Percentiles rank a stretch among this genome's conserved stretches.
These are phyloP conservation scores for Lipotes vexillifer DNA, from an alignment of 2,113 vertebrate genomes.

Conservation along the genomic window DNA sequence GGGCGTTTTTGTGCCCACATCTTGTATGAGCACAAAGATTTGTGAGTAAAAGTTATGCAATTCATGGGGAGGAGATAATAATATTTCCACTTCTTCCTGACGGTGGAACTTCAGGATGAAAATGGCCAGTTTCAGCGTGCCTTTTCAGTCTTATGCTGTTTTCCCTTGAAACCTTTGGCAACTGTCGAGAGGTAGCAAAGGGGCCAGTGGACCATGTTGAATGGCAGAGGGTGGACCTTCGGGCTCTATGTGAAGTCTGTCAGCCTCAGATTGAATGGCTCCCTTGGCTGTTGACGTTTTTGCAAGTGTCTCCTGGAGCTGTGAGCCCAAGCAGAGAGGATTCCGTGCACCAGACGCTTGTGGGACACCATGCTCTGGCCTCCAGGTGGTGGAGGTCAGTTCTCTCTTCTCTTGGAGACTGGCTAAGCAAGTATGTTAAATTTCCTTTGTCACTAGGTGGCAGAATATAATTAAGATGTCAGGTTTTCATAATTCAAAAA, in stretches of 20 bases:
- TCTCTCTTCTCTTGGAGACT: neutral
- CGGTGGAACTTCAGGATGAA: neutral
- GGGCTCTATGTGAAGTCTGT: neutral
- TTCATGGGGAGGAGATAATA: neutral
- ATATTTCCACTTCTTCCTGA: neutral
- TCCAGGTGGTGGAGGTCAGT: neutral
- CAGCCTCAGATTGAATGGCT: neutral
- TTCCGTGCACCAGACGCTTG: fast-evolving
- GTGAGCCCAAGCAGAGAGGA: neutral
- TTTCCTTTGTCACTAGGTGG: slow-evolving; percentile 79
- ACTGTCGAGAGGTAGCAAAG: neutral
- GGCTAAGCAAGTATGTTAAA: slow-evolving; percentile 39
- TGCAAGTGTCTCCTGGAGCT: neutral
- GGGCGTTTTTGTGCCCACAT: neutral
- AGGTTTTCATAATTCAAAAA: neutral
- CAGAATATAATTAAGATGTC: slow-evolving; percentile 76
- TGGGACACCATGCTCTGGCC: neutral
- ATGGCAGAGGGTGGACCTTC: neutral
- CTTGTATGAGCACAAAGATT: neutral
- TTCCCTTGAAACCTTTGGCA: neutral
- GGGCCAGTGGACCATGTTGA: neutral
- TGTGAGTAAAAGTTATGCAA: neutral
- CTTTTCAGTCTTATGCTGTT: slow-evolving; percentile 25
- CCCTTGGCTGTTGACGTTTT: neutral
- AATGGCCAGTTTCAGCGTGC: neutral